Conservation (phyloP, 2,113 vertebrate genomes). For the Apodemus speciosus region DNA sequence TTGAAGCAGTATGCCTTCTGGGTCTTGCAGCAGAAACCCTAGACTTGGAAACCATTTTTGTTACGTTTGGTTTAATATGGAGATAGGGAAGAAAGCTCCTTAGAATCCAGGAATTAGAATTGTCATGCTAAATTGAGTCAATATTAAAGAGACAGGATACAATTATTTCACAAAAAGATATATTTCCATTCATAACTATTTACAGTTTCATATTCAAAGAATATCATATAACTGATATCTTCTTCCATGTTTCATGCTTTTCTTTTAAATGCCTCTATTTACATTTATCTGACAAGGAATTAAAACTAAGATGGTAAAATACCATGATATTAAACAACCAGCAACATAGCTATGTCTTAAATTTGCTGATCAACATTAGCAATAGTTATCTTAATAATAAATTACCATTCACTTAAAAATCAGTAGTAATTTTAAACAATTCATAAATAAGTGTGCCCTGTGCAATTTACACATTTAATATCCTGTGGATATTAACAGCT, state of each 20-base stretch:
- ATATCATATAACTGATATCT: constrained; percentile 86
- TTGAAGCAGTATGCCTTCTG: background rate
- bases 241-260: constrained; percentile 71
- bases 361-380: constrained; percentile 64
- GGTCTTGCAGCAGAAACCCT: background rate
- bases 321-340: constrained; percentile 45
- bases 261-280: constrained; percentile 81
- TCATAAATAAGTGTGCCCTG: constrained; percentile 83
- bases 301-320: constrained; percentile 69
- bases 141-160: constrained; percentile 56
- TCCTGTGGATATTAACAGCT: constrained; percentile 75
- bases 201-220: constrained; percentile 86
- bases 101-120: background rate
- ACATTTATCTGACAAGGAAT: constrained; percentile 77
- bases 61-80: background rate
- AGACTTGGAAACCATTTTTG: background rate
- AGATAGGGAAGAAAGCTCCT: background rate
- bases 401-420: constrained; percentile 85
- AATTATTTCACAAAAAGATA: constrained; percentile 78
- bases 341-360: constrained; percentile 46
- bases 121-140: background rate
- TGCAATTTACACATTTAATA: constrained; percentile 81
- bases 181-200: constrained; percentile 81
- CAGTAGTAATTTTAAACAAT: constrained; percentile 86
- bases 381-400: constrained; percentile 80